Evolutionary conservation across 2,888 invertebrate species (phyloP), one percentile per base, ranked within the genome.

Genomic region (Dorcus hopei): DNA sequence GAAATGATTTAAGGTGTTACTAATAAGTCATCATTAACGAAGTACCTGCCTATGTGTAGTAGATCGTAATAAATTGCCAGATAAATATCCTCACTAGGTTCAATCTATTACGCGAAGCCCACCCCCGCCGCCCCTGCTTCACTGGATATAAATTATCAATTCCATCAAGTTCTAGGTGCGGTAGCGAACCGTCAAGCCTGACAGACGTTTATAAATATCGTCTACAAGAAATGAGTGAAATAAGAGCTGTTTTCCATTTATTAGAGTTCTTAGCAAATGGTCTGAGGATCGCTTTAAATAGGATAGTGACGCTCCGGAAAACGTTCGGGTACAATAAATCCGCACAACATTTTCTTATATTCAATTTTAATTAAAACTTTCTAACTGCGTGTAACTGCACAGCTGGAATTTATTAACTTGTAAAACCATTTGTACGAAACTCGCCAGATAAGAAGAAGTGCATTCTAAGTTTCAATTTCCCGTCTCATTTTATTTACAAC

Each of bases 61-160:
- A 39, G 50, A 52, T 52, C 42, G 62, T 66, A 66, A 66, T 66
- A 66, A 67, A 65, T 67, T 63, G 64, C 64, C 58, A 63, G 67
- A 67, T 67, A 65, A 67, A 67, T 67, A 67, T 65, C 59, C 67
- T 60, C 59, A 61, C 63, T 64, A 63, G 61, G 61, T 63, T 60
- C 65, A 65, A 67, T 67, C 67, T 67, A 67, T 65, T 67, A 65
- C 65, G 50, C 11, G 50, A 9, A 39, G 39, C 19, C 23, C 6
- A 16, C 38, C 33, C 38, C 50, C 39, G 11, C n/a, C 55, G 41
- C 41, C 41, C 11, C 40, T 1, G 61, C 64, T 66, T 66, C 68
- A 69, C 67, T 69, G 69, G 70, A 70, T 71, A 72, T 72, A 73
- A 72, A 72, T 72, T 73, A 73, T 72, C 71, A 73, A 71, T 71